Conservation (phyloP, 2,888 invertebrate species). For the Lepidocyrtoides sp. region DNA sequence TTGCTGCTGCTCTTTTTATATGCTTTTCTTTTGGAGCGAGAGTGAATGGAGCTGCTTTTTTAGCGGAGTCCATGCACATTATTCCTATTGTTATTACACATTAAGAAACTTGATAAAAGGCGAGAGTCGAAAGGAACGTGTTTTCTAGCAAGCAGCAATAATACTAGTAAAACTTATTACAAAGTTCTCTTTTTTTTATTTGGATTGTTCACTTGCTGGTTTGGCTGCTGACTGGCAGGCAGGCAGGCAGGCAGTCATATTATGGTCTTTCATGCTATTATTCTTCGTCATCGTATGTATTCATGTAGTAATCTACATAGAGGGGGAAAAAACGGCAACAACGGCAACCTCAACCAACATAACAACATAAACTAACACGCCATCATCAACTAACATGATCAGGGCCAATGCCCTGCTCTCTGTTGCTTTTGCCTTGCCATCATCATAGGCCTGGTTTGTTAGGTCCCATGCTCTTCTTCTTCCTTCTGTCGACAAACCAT, state of each 20-base stretch:
- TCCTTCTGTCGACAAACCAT: background rate
- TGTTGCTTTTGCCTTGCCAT: constrained; percentile 10
- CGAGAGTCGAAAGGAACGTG: constrained; percentile 27
- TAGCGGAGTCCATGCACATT: background rate
- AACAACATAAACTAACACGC: constrained; percentile 16
- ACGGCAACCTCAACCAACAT: constrained; percentile 38
- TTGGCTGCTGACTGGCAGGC: too few species aligned
- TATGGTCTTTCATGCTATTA: background rate
- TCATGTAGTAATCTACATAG: constrained; percentile 59
- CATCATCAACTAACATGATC: constrained; percentile 42
- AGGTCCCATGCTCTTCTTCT: constrained; percentile 41
- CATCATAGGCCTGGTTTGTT: background rate
- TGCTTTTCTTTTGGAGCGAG: background rate
- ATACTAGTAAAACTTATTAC: too few species aligned
- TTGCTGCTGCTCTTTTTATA: background rate
- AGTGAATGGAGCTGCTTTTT: background rate
- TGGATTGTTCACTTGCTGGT: constrained; percentile 31
- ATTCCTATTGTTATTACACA: too few species aligned
- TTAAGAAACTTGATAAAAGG: background rate
- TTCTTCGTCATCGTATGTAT: constrained; percentile 1
- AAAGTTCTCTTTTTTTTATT: background rate
- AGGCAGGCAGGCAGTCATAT: constrained; percentile 68
- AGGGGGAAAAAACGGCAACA: background rate
- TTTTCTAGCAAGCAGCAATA: too few species aligned
- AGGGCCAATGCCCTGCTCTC: constrained; percentile 70